A percentile compares a stretch with the other conserved stretches of the same genome.
phyloP scores from a whole-genome alignment of 2,888 invertebrate genomes.

The Drosophila setosimentum region DNA sequence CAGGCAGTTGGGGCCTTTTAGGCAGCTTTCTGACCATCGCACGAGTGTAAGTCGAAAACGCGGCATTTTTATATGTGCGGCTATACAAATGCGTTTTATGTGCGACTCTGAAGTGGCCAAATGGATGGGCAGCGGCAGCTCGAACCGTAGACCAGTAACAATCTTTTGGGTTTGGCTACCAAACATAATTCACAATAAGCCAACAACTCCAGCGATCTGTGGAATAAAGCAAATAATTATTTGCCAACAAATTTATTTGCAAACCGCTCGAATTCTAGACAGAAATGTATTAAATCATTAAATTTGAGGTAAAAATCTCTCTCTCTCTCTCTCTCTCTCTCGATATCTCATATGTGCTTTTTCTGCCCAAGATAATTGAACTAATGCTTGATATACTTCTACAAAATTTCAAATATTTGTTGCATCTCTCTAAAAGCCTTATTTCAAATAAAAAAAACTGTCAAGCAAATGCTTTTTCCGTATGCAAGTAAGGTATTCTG shows the following conservation, averaged over 20 bases:
- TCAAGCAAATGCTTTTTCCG: background rate
- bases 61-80: slow-evolving; percentile 50
- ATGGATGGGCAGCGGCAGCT: slow-evolving; percentile 10
- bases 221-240: slow-evolving; percentile 27
- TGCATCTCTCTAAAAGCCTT: background rate
- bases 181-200: slow-evolving; percentile 47
- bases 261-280: background rate
- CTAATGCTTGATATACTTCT: background rate
- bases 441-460: background rate
- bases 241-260: slow-evolving; percentile 13
- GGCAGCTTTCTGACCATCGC: slow-evolving; percentile 52
- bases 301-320: no score
- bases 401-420: background rate
- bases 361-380: background rate
- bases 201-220: slow-evolving; percentile 23
- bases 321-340: no score
- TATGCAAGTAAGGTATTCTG: background rate
- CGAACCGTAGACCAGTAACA: slow-evolving; percentile 6
- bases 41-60: slow-evolving; percentile 65
- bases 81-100: slow-evolving; percentile 62
- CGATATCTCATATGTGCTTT: background rate
- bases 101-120: slow-evolving; percentile 53
- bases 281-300: background rate
- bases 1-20: slow-evolving; percentile 57
- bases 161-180: background rate